Percentiles rank a stretch among this genome's conserved stretches.
Evolutionary conservation across 2,888 invertebrate genomes (phyloP).

Genomic region (Drosophila yooni): DNA sequence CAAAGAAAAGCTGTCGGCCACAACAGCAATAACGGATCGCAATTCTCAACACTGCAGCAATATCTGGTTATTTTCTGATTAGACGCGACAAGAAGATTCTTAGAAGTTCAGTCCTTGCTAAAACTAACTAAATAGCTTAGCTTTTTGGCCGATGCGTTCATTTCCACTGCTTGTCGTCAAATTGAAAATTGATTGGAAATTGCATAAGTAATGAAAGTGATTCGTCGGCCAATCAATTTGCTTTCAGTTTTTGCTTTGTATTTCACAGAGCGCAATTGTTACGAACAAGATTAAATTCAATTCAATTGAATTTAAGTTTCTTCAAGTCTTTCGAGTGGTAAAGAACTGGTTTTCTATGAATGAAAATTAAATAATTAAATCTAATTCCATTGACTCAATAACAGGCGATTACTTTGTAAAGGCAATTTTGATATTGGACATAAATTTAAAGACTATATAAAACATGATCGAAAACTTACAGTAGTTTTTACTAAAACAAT

Average conservation of each 20-base stretch:
- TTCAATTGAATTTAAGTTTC: constrained; percentile 15
- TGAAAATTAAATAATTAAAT: constrained; percentile 10
- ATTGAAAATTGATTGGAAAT: constrained; percentile 72
- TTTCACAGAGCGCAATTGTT: constrained; percentile 28
- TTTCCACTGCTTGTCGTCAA: constrained; percentile 29
- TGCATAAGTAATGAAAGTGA: constrained; percentile 72
- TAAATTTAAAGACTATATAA: not conserved
- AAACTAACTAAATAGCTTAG: constrained; percentile 50
- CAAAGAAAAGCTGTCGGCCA: constrained; percentile 21
- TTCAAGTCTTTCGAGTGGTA: constrained; percentile 20
- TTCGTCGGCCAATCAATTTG: constrained; percentile 38
- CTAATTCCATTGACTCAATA: not conserved
- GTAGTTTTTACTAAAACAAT: not conserved
- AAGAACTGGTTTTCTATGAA: not conserved
- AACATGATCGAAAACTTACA: not conserved
- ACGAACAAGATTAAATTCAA: constrained; percentile 39
- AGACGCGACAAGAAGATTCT: constrained; percentile 37
- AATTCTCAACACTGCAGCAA: constrained; percentile 39
- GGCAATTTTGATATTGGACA: not conserved
- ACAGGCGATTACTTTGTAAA: not conserved
- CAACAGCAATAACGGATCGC: constrained; percentile 17
- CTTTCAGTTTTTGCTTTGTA: constrained; percentile 36
- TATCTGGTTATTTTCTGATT: constrained; percentile 71
- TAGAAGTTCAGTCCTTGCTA: constrained; percentile 21
- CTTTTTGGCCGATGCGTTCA: constrained; percentile 23